These are phyloP conservation scores for Plutella xylostella DNA, from an alignment of 2,888 invertebrate genomes.

Conservation along the genomic window DNA sequence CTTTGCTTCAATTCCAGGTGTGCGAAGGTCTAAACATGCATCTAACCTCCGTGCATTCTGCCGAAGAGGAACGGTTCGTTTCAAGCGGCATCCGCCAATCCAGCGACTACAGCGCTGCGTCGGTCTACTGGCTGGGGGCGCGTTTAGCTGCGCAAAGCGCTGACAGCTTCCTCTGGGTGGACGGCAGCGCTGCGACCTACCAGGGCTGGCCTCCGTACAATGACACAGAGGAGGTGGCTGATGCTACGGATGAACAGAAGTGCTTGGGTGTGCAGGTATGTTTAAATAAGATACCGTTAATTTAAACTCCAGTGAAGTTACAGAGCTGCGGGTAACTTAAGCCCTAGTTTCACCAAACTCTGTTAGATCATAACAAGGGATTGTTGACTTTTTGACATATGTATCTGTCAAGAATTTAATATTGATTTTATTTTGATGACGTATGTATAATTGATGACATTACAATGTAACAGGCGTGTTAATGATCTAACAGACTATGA, in stretches of 20 bases:
- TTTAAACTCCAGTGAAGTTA: neutral
- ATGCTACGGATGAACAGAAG: slow-evolving; percentile 37
- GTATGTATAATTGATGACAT: too few species aligned
- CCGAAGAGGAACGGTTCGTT: slow-evolving; percentile 78
- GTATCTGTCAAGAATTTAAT: too few species aligned
- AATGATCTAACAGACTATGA: too few species aligned
- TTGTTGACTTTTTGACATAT: too few species aligned
- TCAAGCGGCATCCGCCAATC: slow-evolving; percentile 76
- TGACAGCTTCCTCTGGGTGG: slow-evolving; percentile 70
- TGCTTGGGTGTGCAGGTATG: slow-evolving; percentile 55
- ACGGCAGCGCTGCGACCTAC: slow-evolving; percentile 71
- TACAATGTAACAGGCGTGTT: too few species aligned
- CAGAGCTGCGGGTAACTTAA: too few species aligned
- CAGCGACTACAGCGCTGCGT: slow-evolving; percentile 77
- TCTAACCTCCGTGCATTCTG: slow-evolving; percentile 75
- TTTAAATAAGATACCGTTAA: neutral
- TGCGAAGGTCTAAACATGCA: slow-evolving; percentile 80
- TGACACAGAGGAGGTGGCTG: slow-evolving; percentile 46
- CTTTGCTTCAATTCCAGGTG: slow-evolving; percentile 56
- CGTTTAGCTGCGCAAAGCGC: slow-evolving; percentile 25
- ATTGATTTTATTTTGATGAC: too few species aligned
- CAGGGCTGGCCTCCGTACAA: slow-evolving; percentile 75
- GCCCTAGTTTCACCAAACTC: too few species aligned
- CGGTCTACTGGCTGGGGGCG: slow-evolving; percentile 82
- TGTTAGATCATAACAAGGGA: too few species aligned